These are phyloP conservation scores for Bostrychus sinensis DNA, from an alignment of 2,113 vertebrate species.

Conservation along the genomic window DNA sequence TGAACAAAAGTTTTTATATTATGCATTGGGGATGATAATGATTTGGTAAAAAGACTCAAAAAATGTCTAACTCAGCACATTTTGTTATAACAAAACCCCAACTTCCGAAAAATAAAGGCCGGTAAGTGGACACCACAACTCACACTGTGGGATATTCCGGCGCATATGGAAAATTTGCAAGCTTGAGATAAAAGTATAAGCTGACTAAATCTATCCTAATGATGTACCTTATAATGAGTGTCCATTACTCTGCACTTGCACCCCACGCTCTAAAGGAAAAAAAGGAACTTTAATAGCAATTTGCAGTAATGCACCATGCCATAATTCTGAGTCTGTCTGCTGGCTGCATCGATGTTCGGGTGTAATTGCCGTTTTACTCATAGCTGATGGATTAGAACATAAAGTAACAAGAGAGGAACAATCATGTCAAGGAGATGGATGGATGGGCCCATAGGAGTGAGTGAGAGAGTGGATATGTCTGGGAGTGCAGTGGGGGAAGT, in stretches of 20 bases:
- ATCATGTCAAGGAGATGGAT: constrained; percentile 85
- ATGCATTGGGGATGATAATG: not conserved
- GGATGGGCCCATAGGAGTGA: constrained; percentile 60
- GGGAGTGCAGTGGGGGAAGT: constrained; percentile 2
- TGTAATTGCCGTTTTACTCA: constrained; percentile 89
- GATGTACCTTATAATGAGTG: constrained; percentile 76
- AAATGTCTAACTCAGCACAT: constrained; percentile 8
- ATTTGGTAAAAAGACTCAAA: not conserved
- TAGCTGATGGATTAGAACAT: constrained; percentile 87
- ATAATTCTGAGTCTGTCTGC: constrained; percentile 83
- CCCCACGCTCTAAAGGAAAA: constrained; percentile 56
- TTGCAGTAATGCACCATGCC: constrained; percentile 81
- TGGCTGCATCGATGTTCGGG: constrained; percentile 80
- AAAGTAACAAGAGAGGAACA: constrained; percentile 87
- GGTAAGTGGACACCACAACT: constrained; percentile 34
- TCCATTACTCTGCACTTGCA: constrained; percentile 75
- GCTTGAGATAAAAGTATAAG: constrained; percentile 74
- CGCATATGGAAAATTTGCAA: constrained; percentile 42
- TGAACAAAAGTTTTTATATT: not conserved
- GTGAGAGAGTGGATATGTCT: constrained; percentile 23
- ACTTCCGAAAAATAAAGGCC: constrained; percentile 34
- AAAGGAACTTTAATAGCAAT: constrained; percentile 82
- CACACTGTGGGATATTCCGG: constrained; percentile 26
- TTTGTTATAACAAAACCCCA: constrained; percentile 23
- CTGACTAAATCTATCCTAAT: constrained; percentile 76